Conservation (phyloP, 2,113 vertebrate genomes). For the Ptilorrhoa leucosticta region DNA sequence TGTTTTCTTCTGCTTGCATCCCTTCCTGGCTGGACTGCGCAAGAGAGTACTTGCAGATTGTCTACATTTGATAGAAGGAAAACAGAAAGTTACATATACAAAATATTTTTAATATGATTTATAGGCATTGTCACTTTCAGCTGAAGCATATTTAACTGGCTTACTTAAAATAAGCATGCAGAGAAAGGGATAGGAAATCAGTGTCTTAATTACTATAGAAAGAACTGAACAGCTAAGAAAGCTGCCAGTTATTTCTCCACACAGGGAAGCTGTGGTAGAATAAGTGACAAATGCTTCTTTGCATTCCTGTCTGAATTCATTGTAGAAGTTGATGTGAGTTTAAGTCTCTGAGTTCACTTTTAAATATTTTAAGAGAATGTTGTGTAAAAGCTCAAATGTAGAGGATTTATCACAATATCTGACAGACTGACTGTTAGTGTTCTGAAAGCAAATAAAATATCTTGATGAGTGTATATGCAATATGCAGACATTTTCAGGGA, state of each 20-base stretch:
- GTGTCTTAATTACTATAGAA: not conserved
- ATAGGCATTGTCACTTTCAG: not conserved
- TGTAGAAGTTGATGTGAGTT: not conserved
- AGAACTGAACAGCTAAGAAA: not conserved
- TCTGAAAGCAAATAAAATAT: not conserved
- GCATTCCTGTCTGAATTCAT: not conserved
- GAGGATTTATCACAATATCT: not conserved
- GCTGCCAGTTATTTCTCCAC: not conserved
- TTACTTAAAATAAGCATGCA: not conserved
- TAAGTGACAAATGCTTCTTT: not conserved
- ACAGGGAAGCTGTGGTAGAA: not conserved
- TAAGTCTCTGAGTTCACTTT: not conserved
- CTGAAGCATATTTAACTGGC: not conserved
- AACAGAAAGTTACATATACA: not conserved
- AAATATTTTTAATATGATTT: not conserved
- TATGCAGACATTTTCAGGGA: not conserved
- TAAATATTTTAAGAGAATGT: not conserved
- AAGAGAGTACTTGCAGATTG: not conserved
- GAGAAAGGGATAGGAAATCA: not conserved
- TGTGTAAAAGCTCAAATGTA: not conserved
- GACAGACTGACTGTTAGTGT: not conserved
- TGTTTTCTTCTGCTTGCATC: not conserved
- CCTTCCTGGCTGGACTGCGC: not conserved
- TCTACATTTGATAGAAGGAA: not conserved
- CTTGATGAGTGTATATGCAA: not conserved